These are phyloP conservation scores for Tamias sibiricus DNA, from an alignment of 2,113 vertebrate species.

Conservation along the genomic window DNA sequence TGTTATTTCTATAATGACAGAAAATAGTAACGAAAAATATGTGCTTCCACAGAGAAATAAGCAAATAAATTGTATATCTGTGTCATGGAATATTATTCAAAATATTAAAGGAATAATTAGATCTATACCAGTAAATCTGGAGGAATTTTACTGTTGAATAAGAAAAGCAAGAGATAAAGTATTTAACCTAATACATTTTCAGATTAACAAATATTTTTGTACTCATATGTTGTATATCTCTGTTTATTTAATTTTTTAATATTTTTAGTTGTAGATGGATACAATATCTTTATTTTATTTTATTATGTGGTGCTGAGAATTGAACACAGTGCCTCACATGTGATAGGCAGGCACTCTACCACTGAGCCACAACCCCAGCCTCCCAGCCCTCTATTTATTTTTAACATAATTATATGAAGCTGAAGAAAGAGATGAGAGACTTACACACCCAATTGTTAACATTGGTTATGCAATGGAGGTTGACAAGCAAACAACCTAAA, in stretches of 20 bases:
- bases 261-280: too few relatives aligned
- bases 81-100: neutral
- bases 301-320: too few relatives aligned
- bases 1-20: neutral
- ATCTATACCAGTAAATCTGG: neutral
- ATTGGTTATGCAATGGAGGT: neutral
- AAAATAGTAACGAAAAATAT: constrained; percentile 21
- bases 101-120: constrained; percentile 25
- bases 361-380: too few relatives aligned
- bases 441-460: neutral
- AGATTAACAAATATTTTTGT: neutral
- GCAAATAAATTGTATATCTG: constrained; percentile 7
- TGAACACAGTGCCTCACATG: too few relatives aligned
- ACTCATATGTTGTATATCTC: neutral
- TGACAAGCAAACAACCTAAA: constrained; percentile 10
- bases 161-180: neutral
- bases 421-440: neutral
- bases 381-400: neutral
- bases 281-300: too few relatives aligned
- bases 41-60: neutral
- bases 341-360: too few relatives aligned
- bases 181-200: neutral
- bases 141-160: neutral
- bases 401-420: constrained; percentile 48
- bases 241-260: neutral